A percentile compares a stretch with the other conserved stretches of the same genome.
phyloP scores from a whole-genome alignment of 1,140 invertebrate species.

The Atopsyche davidsoni region DNA sequence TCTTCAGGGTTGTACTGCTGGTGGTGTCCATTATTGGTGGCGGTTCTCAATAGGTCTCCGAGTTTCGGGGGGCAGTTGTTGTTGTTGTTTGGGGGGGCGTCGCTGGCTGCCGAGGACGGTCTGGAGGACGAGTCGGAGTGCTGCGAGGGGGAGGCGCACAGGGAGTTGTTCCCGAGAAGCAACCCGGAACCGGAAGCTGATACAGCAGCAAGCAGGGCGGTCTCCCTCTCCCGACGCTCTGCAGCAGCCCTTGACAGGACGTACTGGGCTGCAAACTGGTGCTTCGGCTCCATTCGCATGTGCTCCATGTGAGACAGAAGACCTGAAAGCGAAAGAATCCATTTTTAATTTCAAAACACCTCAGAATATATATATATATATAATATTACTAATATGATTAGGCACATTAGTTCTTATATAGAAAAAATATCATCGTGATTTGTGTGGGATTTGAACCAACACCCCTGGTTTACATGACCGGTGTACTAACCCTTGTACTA shows the following conservation, averaged over 20 bases:
- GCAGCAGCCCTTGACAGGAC: conserved; percentile 84
- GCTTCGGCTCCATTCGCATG: conserved; percentile 94
- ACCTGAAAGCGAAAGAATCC: conserved; percentile 52
- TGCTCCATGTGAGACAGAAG: conserved; percentile 91
- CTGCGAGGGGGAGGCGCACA: conserved; percentile 72
- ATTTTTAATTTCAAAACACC: no score
- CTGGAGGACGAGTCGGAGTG: conserved; percentile 77
- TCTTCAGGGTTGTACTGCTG: conserved; percentile 65
- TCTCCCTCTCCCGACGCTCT: conserved; percentile 78
- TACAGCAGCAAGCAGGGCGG: conserved; percentile 63
- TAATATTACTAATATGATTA: no score
- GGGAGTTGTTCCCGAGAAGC: conserved; percentile 50
- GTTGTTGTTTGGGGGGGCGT: conserved; percentile 61
- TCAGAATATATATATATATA: no score
- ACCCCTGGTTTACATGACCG: no score
- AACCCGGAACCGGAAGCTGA: conserved; percentile 57
- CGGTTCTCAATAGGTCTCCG: conserved; percentile 58
- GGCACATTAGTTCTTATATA: no score
- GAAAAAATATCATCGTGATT: no score
- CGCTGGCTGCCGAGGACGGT: conserved; percentile 70
- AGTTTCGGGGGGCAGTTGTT: conserved; percentile 69
- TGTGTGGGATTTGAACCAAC: no score
- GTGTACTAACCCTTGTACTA: no score
- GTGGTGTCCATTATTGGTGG: conserved; percentile 46
- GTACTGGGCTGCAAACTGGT: conserved; percentile 92